These are phyloP conservation scores for Phymanthus crucifer DNA, from an alignment of 92 coral and sea anemone species.

Conservation along the genomic window DNA sequence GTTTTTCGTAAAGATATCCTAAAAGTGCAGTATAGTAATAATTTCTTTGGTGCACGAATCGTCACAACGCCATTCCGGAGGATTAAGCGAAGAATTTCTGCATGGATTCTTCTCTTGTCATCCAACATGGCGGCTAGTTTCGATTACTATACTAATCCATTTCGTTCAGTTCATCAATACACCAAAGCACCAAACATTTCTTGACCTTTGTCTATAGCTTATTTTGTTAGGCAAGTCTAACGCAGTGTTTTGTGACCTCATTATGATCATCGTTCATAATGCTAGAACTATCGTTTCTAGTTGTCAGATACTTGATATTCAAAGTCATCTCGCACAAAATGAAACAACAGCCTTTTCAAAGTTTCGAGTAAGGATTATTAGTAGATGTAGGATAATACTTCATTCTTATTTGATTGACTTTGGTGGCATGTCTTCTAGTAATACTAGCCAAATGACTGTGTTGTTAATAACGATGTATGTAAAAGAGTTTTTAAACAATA, in stretches of 20 bases:
- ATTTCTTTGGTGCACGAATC: too few species aligned
- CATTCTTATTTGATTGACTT: neutral
- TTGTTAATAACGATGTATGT: slow-evolving; percentile 21
- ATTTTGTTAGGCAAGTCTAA: too few species aligned
- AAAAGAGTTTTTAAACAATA: slow-evolving; percentile 27
- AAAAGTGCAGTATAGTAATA: too few species aligned
- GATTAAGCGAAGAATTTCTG: neutral
- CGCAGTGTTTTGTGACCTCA: too few species aligned
- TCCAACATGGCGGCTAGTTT: neutral
- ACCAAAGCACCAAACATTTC: too few species aligned
- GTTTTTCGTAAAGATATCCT: too few species aligned
- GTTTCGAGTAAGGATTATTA: too few species aligned
- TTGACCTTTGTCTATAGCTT: too few species aligned
- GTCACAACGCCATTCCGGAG: neutral
- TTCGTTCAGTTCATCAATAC: too few species aligned
- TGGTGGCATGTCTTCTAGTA: neutral
- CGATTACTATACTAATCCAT: neutral
- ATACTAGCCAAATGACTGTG: neutral
- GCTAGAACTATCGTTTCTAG: too few species aligned
- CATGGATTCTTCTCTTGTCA: neutral
- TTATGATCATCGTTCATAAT: too few species aligned
- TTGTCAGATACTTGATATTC: too few species aligned
- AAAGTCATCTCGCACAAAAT: neutral
- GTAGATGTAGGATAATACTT: neutral
- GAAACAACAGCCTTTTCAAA: neutral